A percentile compares a stretch with the other conserved stretches of the same genome.
These are phyloP conservation scores for Eurytoma californica DNA, from an alignment of 2,888 invertebrate genomes.

Conservation along the genomic window DNA sequence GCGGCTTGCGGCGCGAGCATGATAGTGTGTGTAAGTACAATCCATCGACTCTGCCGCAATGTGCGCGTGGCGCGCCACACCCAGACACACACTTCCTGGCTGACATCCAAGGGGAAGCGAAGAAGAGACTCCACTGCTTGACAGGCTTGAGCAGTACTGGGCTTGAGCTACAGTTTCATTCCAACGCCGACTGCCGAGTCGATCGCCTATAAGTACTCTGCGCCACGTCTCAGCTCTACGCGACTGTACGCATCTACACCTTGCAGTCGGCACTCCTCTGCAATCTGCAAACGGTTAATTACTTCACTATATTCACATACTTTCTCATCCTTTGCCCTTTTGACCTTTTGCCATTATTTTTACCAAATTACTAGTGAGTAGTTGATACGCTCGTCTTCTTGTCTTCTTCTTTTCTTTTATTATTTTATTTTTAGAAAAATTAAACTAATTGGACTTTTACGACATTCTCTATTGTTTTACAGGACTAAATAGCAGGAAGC, in stretches of 20 bases:
- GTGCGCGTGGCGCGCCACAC: background rate
- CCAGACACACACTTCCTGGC: slow-evolving; percentile 33
- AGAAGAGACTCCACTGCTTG: background rate
- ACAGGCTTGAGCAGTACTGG: background rate
- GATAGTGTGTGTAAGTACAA: too few species aligned
- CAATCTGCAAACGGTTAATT: too few species aligned
- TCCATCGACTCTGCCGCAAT: background rate
- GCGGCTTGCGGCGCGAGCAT: background rate
- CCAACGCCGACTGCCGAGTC: slow-evolving; percentile 16
- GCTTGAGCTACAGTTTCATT: slow-evolving; percentile 25
- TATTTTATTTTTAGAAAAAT: too few species aligned
- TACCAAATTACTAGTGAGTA: too few species aligned
- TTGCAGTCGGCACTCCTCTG: too few species aligned
- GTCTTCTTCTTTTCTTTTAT: too few species aligned
- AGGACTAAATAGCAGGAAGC: slow-evolving; percentile 38
- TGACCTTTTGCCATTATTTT: too few species aligned
- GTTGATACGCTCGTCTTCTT: too few species aligned
- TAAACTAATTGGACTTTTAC: too few species aligned
- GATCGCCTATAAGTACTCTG: background rate
- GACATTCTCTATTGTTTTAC: slow-evolving; percentile 13
- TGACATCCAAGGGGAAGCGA: slow-evolving; percentile 41
- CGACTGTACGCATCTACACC: too few species aligned
- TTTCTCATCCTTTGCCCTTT: too few species aligned
- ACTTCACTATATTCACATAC: too few species aligned
- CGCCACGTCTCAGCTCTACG: background rate